Conservation (phyloP, 2,888 invertebrate species). For the Eristalis pertinax region DNA sequence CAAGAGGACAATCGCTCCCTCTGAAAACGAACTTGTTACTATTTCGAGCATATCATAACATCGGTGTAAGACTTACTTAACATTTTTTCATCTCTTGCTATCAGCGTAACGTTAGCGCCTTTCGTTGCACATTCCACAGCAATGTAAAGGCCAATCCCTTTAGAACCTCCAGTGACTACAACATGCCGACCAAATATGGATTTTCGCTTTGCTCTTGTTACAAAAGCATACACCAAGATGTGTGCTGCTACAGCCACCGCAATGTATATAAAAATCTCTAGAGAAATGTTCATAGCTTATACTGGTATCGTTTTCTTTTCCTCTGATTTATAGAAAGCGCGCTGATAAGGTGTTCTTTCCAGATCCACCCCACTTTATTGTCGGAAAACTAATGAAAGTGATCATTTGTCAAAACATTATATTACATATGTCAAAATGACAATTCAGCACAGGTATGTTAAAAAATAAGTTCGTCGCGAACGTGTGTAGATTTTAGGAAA, state of each 20-base stretch:
- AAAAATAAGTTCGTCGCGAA: background rate
- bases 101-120: conserved; percentile 95
- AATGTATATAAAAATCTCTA: conserved; percentile 76
- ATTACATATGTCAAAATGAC: conserved; percentile 18
- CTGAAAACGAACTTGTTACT: conserved; percentile 73
- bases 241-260: conserved; percentile 76
- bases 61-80: conserved; percentile 82
- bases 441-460: background rate
- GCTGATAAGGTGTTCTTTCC: conserved; percentile 23
- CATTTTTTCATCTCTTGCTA: conserved; percentile 90
- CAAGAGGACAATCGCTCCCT: conserved; percentile 85
- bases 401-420: conserved; percentile 7
- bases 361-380: conserved; percentile 32
- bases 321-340: conserved; percentile 50
- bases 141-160: conserved; percentile 94
- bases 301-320: background rate
- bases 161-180: conserved; percentile 95
- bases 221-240: conserved; percentile 76
- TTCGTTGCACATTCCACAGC: conserved; percentile 89
- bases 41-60: background rate
- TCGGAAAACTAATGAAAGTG: conserved; percentile 26
- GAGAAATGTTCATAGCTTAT: conserved; percentile 75
- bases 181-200: conserved; percentile 83
- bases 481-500: background rate
- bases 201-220: conserved; percentile 76